Percentiles rank a stretch among this genome's conserved stretches.
These are phyloP conservation scores for Himantopus leucocephalus DNA, from an alignment of 2,113 vertebrate genomes.

Conservation along the genomic window DNA sequence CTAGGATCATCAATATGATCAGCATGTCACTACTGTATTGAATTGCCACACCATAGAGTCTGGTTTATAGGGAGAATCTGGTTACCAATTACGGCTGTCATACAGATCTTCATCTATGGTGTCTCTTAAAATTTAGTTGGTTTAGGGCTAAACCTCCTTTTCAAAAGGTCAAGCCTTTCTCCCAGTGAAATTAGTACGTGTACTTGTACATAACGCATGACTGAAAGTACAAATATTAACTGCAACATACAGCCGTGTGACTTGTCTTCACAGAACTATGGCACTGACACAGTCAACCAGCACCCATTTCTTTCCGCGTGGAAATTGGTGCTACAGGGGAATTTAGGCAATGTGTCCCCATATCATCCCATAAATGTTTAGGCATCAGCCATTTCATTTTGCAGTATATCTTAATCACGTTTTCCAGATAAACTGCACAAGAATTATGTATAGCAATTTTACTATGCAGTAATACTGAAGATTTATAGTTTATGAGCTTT, in stretches of 20 bases:
- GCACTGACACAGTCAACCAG: background rate
- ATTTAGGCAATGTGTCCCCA: background rate
- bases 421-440: background rate
- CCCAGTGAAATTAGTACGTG: background rate
- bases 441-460: background rate
- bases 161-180: background rate
- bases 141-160: background rate
- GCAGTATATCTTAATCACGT: background rate
- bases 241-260: background rate
- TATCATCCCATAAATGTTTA: background rate
- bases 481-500: background rate
- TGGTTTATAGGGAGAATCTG: background rate
- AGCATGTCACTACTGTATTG: background rate
- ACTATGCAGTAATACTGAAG: background rate
- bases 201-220: fast-evolving
- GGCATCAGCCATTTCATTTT: background rate
- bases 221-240: background rate
- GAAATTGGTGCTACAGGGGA: background rate
- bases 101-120: background rate
- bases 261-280: background rate
- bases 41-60: background rate
- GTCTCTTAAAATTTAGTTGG: background rate
- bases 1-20: background rate
- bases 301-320: background rate
- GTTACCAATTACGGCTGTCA: background rate